Evolutionary conservation across 2,797 vertebrate genomes (phyloP), one percentile per base, ranked within the genome.

Genomic region (Lycodopsis pacificus): DNA sequence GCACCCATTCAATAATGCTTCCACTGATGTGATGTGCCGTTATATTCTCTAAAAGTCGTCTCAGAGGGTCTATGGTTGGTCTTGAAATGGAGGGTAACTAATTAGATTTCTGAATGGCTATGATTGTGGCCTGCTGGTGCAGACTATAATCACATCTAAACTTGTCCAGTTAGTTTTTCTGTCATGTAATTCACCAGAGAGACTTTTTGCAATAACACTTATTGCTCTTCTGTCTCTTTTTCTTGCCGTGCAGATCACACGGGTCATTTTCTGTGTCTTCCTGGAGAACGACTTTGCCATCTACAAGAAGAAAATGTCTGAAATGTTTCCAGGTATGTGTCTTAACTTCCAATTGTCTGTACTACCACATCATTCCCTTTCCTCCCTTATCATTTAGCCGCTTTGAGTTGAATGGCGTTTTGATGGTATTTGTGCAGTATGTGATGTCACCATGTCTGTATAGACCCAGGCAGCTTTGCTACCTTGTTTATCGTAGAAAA

Each of bases 221-320:
- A 88, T 74, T 62, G 34, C 65, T 82, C 67, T 73, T 69, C 32
- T 7, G 2, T 83, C 54, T 84, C 25, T 64, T 71, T 70, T 66
- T 90, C 53, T 86, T 85, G 80, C 63, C 90, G 72, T 93, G 20
- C 95, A 99, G 98, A 95, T 98, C 91, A 97, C 97, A 89, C 97
- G 97, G 71, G 94, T 99, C 93, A 97, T 99, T 95, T 99, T 99
- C 95, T 99, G 98, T 1, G 97, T 99, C 93, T 99, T 99, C 95
- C 95, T 99, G 84, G 98, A 99, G 90, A 95, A 96, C 4, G 98
- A 99, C 91, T 99, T 95, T 92, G 95, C 95, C 93, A 99, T 99
- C 95, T 99, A 98, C 95, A 98, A 97, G 93, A 97, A 97, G 93
- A 99, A 98, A 95, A 97, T 99, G 97, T 92, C 94, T 1, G 93